Conservation (phyloP, 2,113 vertebrate genomes). For the Hemicordylus capensis region DNA sequence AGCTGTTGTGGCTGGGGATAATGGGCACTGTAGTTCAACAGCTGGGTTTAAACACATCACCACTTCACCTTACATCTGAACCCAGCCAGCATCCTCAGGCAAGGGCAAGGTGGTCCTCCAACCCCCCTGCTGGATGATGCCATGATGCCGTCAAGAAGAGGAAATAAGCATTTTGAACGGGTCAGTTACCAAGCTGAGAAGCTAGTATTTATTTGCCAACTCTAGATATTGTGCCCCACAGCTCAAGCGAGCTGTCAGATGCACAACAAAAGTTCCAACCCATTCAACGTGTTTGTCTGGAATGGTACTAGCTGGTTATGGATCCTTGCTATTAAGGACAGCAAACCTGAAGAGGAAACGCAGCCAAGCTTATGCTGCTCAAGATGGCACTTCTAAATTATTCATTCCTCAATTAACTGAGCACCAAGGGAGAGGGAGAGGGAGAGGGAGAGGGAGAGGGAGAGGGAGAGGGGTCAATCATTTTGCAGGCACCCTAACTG, state of each 20-base stretch:
- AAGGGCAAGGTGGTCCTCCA: too few relatives aligned
- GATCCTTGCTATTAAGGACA: background rate
- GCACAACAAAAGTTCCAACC: background rate
- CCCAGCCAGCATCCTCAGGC: too few relatives aligned
- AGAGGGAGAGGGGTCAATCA: background rate
- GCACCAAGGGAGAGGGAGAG: background rate
- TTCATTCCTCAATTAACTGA: background rate
- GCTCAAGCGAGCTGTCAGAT: background rate
- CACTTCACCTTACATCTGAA: too few relatives aligned
- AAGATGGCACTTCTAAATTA: background rate
- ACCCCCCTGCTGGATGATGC: too few relatives aligned
- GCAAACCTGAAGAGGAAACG: background rate
- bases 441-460: background rate
- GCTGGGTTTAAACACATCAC: too few relatives aligned
- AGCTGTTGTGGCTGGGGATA: too few relatives aligned
- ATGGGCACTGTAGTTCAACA: too few relatives aligned
- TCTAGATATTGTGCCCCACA: too few relatives aligned
- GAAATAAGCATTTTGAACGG: background rate
- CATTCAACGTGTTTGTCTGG: background rate
- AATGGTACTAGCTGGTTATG: rapidly evolving
- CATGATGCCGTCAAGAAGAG: background rate
- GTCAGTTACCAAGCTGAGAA: background rate
- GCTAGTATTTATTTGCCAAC: background rate
- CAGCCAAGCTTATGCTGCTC: background rate
- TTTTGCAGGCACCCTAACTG: too few relatives aligned